Conservation (phyloP, 2,888 invertebrate genomes). For the Sphecodes monilicornis region DNA sequence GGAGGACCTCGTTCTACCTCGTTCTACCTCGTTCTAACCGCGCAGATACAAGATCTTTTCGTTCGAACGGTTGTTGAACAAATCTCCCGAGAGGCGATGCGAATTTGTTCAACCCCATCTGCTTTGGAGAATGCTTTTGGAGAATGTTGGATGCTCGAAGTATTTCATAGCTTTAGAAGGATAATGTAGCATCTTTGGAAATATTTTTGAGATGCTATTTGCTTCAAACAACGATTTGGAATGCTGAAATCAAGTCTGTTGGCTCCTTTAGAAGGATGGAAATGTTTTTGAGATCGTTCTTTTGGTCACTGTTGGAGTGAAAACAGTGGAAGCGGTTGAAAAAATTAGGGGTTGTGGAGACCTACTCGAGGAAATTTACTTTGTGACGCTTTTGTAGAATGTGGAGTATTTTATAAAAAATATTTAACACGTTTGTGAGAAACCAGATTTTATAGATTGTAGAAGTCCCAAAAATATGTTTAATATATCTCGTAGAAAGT, state of each 20-base stretch:
- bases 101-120: not conserved
- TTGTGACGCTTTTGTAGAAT: not conserved
- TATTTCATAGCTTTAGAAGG: not conserved
- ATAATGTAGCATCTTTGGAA: not conserved
- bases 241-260: too few relatives aligned
- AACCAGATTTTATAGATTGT: too few relatives aligned
- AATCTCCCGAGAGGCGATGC: not conserved
- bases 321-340: not conserved
- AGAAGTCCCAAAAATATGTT: too few relatives aligned
- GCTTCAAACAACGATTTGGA: too few relatives aligned
- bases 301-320: not conserved
- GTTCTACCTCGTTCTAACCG: not conserved
- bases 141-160: not conserved
- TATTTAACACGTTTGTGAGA: too few relatives aligned
- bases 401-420: not conserved
- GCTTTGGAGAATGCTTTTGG: not conserved
- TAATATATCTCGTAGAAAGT: too few relatives aligned
- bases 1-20: conserved; percentile 3
- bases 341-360: not conserved
- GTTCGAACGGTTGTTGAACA: conserved; percentile 38
- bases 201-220: not conserved
- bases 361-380: not conserved
- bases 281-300: not conserved
- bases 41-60: conserved; percentile 38
- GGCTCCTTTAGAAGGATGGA: not conserved